Conservation (phyloP, 2,797 vertebrate genomes). For the Gymnopithys bicolor region DNA sequence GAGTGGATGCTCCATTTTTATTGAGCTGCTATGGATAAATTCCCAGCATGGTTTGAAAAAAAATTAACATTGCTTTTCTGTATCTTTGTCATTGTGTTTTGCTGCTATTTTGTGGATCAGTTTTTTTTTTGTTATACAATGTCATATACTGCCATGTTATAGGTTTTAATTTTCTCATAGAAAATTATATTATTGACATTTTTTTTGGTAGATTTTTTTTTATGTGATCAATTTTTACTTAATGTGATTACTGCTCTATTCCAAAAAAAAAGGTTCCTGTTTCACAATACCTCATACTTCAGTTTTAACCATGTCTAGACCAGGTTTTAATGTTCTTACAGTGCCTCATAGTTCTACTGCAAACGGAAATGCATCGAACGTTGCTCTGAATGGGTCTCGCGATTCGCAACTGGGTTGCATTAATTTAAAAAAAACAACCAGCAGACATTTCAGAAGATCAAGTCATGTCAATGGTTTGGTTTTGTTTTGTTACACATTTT, state of each 20-base stretch:
- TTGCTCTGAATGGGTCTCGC: slow-evolving; percentile 81
- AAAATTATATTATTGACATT: slow-evolving; percentile 93
- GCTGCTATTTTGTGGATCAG: slow-evolving; percentile 94
- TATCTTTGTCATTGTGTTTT: slow-evolving; percentile 89
- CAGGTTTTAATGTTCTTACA: slow-evolving; percentile 78
- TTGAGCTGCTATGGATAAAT: slow-evolving; percentile 94
- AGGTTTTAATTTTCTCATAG: slow-evolving; percentile 95
- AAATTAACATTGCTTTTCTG: slow-evolving; percentile 85
- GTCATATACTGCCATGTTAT: slow-evolving; percentile 94
- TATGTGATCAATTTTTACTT: slow-evolving; percentile 89
- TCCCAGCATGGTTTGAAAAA: slow-evolving; percentile 87
- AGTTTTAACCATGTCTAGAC: slow-evolving; percentile 83
- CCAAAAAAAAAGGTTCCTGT: slow-evolving; percentile 89
- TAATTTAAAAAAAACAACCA: slow-evolving; percentile 65
- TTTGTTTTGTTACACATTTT: slow-evolving; percentile 41
- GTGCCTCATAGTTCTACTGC: slow-evolving; percentile 81
- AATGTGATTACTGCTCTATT: slow-evolving; percentile 94
- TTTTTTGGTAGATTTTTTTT: slow-evolving; percentile 77
- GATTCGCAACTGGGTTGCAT: slow-evolving; percentile 73
- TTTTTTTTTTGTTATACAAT: slow-evolving; percentile 82
- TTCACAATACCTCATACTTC: slow-evolving; percentile 97
- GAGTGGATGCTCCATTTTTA: slow-evolving; percentile 84
- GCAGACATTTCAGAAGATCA: slow-evolving; percentile 58
- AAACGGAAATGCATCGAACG: slow-evolving; percentile 76
- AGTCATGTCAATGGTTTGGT: slow-evolving; percentile 32